These are phyloP conservation scores for Chondrosia reniformis DNA, from an alignment of 37 sponge, comb jelly and placozoan species.

Conservation along the genomic window DNA sequence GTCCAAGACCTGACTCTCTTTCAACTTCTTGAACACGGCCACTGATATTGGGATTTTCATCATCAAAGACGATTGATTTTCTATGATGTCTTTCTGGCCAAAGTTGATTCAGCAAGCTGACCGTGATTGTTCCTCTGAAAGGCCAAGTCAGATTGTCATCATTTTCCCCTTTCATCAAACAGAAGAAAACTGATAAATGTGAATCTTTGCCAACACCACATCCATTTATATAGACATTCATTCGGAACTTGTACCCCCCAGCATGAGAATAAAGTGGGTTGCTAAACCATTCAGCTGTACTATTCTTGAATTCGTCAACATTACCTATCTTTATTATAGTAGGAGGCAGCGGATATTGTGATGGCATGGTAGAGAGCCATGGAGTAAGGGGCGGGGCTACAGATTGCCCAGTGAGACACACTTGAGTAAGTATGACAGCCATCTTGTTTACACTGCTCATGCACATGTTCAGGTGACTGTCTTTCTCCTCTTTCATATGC, in stretches of 20 bases:
- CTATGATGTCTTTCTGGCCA: not conserved
- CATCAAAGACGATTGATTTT: no score
- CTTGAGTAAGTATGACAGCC: no score
- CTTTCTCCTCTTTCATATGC: not conserved
- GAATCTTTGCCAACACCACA: constrained; percentile 24
- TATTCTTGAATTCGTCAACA: not conserved
- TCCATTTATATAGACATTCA: constrained; percentile 38
- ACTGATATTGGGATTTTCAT: no score
- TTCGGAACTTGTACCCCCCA: constrained; percentile 37
- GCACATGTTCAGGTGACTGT: not conserved
- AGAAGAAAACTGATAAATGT: constrained; percentile 34
- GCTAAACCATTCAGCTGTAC: constrained; percentile 7
- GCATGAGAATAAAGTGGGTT: constrained; percentile 17
- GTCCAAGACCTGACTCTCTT: no score
- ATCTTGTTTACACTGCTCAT: no score
- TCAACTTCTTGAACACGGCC: no score
- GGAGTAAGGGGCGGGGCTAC: not conserved
- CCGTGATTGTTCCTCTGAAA: constrained; percentile 9
- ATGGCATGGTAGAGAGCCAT: constrained; percentile 7
- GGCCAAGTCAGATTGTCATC: constrained; percentile 38
- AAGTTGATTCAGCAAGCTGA: constrained; percentile 15
- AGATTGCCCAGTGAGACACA: not conserved
- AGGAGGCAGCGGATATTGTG: constrained; percentile 8
- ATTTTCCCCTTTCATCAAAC: constrained; percentile 25
- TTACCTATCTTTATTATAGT: not conserved